These are phyloP conservation scores for Diarsia dahlii DNA, from an alignment of 2,888 invertebrate genomes.

Conservation along the genomic window DNA sequence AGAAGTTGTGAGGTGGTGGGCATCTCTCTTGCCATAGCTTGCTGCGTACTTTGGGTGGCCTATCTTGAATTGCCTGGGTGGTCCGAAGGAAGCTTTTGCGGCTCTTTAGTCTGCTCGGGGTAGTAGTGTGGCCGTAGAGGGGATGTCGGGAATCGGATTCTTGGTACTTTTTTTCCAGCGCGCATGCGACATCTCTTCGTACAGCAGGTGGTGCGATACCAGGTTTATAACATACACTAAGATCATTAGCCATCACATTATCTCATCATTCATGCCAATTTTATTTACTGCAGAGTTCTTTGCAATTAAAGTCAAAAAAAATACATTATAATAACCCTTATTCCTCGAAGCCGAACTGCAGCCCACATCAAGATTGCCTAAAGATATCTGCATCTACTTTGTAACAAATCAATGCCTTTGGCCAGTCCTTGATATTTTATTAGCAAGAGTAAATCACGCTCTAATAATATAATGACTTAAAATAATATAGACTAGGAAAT, in stretches of 20 bases:
- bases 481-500: constrained; percentile 32
- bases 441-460: constrained; percentile 38
- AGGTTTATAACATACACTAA: no score
- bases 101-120: no score
- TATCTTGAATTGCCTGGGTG: no score
- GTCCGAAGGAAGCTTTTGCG: no score
- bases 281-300: neutral
- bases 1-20: no score
- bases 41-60: no score
- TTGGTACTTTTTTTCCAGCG: no score
- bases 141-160: no score
- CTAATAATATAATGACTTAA: constrained; percentile 29
- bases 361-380: neutral
- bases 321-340: neutral
- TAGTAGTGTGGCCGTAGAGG: no score
- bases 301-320: neutral
- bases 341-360: neutral
- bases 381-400: constrained; percentile 7
- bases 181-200: no score
- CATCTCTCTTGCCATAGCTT: no score
- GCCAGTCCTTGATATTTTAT: constrained; percentile 26
- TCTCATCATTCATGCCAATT: neutral
- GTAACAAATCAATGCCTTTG: constrained; percentile 14
- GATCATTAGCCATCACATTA: neutral
- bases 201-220: no score